Percentiles rank a stretch among this genome's conserved stretches.
phyloP scores from a whole-genome alignment of 2,888 invertebrate genomes.

The Pandemis corylana region DNA sequence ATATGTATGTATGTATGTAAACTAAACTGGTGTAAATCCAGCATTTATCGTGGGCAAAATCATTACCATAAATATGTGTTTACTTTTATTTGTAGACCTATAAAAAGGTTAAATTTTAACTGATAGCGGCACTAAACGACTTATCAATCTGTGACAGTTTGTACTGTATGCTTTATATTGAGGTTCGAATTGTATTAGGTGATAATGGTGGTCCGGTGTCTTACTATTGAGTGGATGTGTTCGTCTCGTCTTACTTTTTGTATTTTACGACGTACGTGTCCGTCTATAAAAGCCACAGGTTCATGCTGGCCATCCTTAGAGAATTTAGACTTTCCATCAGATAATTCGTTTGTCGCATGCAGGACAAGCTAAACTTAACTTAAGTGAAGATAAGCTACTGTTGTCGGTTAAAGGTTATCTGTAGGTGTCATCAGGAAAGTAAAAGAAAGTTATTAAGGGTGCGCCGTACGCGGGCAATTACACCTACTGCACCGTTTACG shows the following conservation, averaged over 20 bases:
- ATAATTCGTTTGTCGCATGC: slow-evolving; percentile 14
- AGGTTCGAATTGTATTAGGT: too few relatives aligned
- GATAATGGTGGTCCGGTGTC: background rate
- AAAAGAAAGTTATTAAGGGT: slow-evolving; percentile 25
- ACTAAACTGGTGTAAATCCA: too few relatives aligned
- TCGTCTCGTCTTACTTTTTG: background rate
- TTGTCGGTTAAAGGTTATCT: slow-evolving; percentile 16
- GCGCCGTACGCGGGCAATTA: slow-evolving; percentile 55
- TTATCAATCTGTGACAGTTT: too few relatives aligned
- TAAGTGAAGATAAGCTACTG: slow-evolving; percentile 13
- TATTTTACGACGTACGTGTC: background rate
- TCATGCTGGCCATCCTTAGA: background rate
- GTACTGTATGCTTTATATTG: too few relatives aligned
- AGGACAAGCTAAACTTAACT: background rate
- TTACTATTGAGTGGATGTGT: background rate
- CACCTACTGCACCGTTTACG: slow-evolving; percentile 61
- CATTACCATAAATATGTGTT: too few relatives aligned
- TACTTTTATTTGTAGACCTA: too few relatives aligned
- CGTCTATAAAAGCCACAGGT: background rate
- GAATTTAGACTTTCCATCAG: slow-evolving; percentile 8
- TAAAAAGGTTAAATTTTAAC: too few relatives aligned
- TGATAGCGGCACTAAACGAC: too few relatives aligned
- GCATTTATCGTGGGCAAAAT: too few relatives aligned
- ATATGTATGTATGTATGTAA: too few relatives aligned
- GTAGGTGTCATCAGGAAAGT: slow-evolving; percentile 30